Evolutionary conservation across 1,140 invertebrate genomes (phyloP).

Genomic region (Drosophila leontia): DNA sequence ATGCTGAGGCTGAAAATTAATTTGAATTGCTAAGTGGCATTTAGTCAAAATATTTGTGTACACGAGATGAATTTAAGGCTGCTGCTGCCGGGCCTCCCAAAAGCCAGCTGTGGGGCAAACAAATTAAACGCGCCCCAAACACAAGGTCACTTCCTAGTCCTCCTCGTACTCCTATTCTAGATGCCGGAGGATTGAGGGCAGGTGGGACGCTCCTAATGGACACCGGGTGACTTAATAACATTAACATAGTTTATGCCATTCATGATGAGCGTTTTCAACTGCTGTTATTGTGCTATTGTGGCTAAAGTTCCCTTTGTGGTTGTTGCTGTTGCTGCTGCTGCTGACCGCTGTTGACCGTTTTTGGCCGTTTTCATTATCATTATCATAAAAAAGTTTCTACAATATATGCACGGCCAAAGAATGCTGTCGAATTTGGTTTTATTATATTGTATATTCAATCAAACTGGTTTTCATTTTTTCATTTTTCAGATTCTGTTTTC

Average conservation of each 20-base stretch:
- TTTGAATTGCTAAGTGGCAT: constrained; percentile 72
- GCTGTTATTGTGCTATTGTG: constrained; percentile 40
- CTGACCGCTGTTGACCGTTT: constrained; percentile 47
- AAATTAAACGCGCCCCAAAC: constrained; percentile 24
- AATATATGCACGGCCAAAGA: constrained; percentile 72
- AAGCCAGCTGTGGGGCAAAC: constrained; percentile 10
- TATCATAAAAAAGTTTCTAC: constrained; percentile 73
- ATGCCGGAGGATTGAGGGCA: not conserved
- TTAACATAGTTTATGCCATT: constrained; percentile 58
- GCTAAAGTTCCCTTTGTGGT: constrained; percentile 3
- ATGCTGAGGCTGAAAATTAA: constrained; percentile 45
- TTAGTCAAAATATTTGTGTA: constrained; percentile 65
- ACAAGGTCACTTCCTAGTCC: constrained; percentile 29
- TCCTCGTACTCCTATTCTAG: too few species aligned
- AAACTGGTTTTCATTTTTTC: constrained; percentile 67
- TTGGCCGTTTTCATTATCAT: constrained; percentile 61
- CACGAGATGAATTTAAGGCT: constrained; percentile 35
- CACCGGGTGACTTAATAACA: constrained; percentile 44
- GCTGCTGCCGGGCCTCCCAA: constrained; percentile 7
- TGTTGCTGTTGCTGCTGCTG: constrained; percentile 10
- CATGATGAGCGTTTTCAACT: constrained; percentile 38
- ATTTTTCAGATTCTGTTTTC: constrained; percentile 51
- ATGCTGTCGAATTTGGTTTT: constrained; percentile 75
- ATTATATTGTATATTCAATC: constrained; percentile 63
- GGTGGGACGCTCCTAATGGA: constrained; percentile 1